Evolutionary conservation across 1,140 invertebrate species (phyloP), one percentile per base, ranked within the genome.

Genomic region (Lethrus apterus): DNA sequence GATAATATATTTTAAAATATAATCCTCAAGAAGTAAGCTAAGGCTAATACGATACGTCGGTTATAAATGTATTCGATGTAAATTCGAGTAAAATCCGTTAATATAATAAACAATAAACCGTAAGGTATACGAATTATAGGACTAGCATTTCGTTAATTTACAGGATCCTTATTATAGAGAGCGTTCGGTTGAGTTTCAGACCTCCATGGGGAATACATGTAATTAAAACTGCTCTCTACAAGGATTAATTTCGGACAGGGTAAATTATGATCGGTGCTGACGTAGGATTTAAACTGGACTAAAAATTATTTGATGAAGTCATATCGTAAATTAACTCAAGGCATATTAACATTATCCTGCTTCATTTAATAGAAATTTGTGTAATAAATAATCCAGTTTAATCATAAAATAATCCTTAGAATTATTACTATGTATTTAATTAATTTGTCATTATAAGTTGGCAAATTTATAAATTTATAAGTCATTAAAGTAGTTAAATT

Each of bases 161-260:
- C 14, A 17, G 9, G 32, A n/a, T 26, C 23, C 23, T 26, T 26
- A 26, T 51, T 42, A 44, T 24, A 40, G 50, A 44, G 46, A 51
- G 43, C 34, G 38, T 45, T 29, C 49, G 30, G 49, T 48, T 54
- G 54, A 51, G 48, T 55, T 57, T 60, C 55, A 56, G 38, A 15
- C 43, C 51, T 48, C 58, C 56, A 38, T 30, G 46, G 55, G 51
- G 59, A 55, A 54, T 57, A 57, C 52, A 51, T 57, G 56, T 60
- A 60, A 60, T 60, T 60, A 60, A 60, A 60, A 60, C 50, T 58
- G 54, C 56, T 58, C 59, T 60, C 56, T 53, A 50, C 51, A 57
- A 60, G 56, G 58, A 60, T 60, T 58, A 60, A 57, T 54, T 55
- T 55, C 36, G 56, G 56, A 56, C 56, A 55, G 52, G 50, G 48